A percentile compares a stretch with the other conserved stretches of the same genome.
These are phyloP conservation scores for Crax fasciolata DNA, from an alignment of 2,797 vertebrate species.

Conservation along the genomic window DNA sequence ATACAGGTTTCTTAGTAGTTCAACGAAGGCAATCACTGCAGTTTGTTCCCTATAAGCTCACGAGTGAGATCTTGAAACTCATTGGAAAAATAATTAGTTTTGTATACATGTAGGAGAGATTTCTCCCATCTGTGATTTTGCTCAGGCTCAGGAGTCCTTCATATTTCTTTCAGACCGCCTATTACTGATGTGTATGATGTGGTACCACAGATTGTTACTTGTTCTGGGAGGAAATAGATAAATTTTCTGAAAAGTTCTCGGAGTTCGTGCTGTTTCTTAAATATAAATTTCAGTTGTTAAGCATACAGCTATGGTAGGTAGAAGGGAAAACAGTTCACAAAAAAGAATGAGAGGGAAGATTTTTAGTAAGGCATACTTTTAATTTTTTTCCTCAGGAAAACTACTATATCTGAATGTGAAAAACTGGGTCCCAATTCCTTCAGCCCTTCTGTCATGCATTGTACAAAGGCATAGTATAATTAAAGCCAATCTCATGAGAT, in stretches of 20 bases:
- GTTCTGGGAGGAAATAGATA: neutral
- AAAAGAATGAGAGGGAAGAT: neutral
- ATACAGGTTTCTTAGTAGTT: rapidly evolving
- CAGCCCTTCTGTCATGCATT: rapidly evolving
- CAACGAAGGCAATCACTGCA: neutral
- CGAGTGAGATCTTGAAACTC: neutral
- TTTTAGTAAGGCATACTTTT: neutral
- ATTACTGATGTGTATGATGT: neutral
- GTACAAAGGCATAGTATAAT: neutral
- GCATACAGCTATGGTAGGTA: neutral
- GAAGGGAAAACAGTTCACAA: neutral
- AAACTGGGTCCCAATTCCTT: neutral
- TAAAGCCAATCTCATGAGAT: neutral
- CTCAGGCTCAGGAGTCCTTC: neutral
- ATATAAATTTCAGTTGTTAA: neutral
- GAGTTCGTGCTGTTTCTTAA: neutral
- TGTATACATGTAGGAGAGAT: neutral
- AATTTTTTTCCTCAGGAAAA: neutral
- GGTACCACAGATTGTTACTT: neutral
- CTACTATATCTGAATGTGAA: neutral
- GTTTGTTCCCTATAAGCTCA: neutral
- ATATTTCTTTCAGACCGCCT: neutral
- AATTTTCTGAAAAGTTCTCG: neutral
- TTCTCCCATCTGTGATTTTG: neutral
- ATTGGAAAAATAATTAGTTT: neutral